phyloP scores from a whole-genome alignment of 2,797 vertebrate species.

The Paratrypauchen microcephalus region DNA sequence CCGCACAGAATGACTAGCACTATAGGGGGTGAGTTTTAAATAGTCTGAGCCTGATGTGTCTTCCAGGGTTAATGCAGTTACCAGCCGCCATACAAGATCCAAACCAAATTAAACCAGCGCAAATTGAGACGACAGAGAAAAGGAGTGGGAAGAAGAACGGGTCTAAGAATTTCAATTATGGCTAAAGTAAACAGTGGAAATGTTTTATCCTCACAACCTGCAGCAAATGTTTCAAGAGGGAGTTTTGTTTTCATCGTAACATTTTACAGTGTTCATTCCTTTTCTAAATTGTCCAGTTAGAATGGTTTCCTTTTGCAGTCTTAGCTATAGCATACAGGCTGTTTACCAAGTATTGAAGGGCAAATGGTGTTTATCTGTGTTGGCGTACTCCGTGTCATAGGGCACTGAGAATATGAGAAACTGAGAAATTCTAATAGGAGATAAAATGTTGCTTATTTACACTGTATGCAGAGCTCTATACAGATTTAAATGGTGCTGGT shows the following conservation, averaged over 20 bases:
- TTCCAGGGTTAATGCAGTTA: conserved; percentile 63
- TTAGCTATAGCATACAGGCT: background rate
- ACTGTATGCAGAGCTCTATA: background rate
- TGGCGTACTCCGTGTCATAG: background rate
- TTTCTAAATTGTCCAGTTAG: background rate
- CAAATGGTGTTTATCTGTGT: background rate
- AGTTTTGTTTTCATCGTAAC: conserved; percentile 36
- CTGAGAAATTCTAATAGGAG: too few relatives aligned
- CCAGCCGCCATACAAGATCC: conserved; percentile 38
- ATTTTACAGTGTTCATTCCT: conserved; percentile 25
- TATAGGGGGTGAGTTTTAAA: conserved; percentile 61
- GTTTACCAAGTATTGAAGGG: conserved; percentile 1
- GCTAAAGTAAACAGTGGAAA: conserved; percentile 13
- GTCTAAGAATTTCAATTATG: conserved; percentile 53
- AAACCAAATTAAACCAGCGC: conserved; percentile 59
- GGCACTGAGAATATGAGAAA: background rate
- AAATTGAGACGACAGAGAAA: conserved; percentile 46
- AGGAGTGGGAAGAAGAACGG: conserved; percentile 26
- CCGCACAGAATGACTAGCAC: conserved; percentile 52
- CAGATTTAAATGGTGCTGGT: background rate
- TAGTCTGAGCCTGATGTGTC: conserved; percentile 59
- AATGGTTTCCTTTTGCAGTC: background rate
- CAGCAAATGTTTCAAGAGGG: conserved; percentile 29
- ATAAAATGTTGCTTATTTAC: background rate
- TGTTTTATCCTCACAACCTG: conserved; percentile 21